Percentiles rank a stretch among this genome's conserved stretches.
phyloP scores from a whole-genome alignment of 2,797 vertebrate genomes.

The Cyclura pinguis region DNA sequence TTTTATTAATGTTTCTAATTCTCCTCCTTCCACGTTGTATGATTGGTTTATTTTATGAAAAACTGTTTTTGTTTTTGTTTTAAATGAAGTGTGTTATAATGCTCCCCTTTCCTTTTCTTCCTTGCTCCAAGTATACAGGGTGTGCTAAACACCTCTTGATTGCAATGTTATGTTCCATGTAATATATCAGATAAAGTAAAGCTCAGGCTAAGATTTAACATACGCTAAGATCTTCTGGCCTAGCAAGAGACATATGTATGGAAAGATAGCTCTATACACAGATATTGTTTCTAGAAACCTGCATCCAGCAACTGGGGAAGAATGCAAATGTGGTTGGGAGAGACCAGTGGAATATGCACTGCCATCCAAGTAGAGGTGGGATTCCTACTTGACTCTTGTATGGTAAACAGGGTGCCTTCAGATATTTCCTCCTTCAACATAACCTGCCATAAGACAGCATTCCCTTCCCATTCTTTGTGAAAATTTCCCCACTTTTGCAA shows the following conservation, averaged over 20 bases:
- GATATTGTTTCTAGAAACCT: not conserved
- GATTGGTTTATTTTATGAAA: not conserved
- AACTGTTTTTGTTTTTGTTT: too few species aligned
- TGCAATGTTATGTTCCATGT: not conserved
- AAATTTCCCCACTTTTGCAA: too few species aligned
- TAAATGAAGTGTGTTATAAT: not conserved
- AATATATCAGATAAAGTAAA: not conserved
- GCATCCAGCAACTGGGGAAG: too few species aligned
- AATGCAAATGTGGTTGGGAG: too few species aligned
- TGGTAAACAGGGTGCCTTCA: too few species aligned
- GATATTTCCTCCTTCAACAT: too few species aligned
- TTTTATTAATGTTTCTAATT: conserved; percentile 1
- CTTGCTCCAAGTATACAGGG: not conserved
- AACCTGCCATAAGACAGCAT: too few species aligned
- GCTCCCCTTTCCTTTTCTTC: not conserved
- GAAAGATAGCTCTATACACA: too few species aligned
- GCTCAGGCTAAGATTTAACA: not conserved
- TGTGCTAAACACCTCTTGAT: not conserved
- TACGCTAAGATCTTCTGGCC: not conserved
- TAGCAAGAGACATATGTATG: not conserved
- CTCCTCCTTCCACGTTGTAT: not conserved
- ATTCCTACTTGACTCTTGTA: too few species aligned
- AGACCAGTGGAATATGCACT: too few species aligned
- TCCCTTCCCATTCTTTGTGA: too few species aligned
- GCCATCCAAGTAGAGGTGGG: too few species aligned